These are phyloP conservation scores for Paedocypris micromegethes DNA, from an alignment of 2,797 vertebrate species.

Conservation along the genomic window DNA sequence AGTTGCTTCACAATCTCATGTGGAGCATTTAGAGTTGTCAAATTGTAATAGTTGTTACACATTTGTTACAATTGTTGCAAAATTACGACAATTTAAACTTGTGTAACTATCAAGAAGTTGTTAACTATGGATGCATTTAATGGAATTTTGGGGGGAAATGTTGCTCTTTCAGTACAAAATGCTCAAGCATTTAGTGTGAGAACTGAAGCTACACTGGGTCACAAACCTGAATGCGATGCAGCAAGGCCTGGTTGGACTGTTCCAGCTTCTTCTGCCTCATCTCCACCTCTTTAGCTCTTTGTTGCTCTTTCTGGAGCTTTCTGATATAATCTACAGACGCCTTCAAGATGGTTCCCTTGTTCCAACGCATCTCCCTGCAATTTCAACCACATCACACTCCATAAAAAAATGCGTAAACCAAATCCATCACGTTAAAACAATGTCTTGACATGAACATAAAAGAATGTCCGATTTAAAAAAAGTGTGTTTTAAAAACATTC, in stretches of 20 bases:
- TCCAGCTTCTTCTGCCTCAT: conserved; percentile 83
- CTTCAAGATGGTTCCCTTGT: conserved; percentile 91
- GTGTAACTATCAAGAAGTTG: too few species aligned
- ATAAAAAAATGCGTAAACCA: background rate
- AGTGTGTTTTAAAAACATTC: too few species aligned
- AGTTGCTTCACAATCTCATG: too few species aligned
- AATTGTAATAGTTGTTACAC: too few species aligned
- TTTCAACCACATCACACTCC: background rate
- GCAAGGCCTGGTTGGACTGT: conserved; percentile 78
- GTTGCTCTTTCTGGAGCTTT: conserved; percentile 89
- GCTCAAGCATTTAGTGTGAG: background rate
- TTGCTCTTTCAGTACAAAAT: background rate
- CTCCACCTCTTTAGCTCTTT: conserved; percentile 80
- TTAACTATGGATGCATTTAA: too few species aligned
- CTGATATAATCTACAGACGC: conserved; percentile 91
- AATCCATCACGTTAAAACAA: too few species aligned
- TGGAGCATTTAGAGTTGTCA: too few species aligned
- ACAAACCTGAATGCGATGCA: conserved; percentile 81
- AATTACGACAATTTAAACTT: too few species aligned
- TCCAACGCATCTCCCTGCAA: conserved; percentile 88
- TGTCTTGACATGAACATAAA: too few species aligned
- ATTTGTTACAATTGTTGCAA: too few species aligned
- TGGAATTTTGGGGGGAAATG: too few species aligned
- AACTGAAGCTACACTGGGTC: background rate
- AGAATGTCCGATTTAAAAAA: too few species aligned